Evolutionary conservation across 2,888 invertebrate species (phyloP), one percentile per base, ranked within the genome.

Genomic region (Folsomia manolachei): DNA sequence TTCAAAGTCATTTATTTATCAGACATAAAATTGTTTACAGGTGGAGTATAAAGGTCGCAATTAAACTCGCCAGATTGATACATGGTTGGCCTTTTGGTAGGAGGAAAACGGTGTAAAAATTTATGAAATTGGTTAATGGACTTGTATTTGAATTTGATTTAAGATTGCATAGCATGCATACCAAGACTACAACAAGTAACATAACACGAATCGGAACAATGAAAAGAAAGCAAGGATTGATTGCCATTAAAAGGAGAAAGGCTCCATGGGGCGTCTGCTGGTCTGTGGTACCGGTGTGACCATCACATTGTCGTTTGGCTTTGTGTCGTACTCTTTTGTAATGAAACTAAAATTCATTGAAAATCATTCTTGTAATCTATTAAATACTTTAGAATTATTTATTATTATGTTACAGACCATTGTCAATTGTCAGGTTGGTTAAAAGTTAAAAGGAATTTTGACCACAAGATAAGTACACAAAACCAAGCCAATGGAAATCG

Each of bases 191-290:
- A 39, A 39, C n/a, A n/a, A n/a, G n/a, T n/a, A n/a, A n/a, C 39
- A 39, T 39, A 39, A 39, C 7, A 39, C 7, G 14, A 19, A 60
- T 62, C 27, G 27, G 18, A 27, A 14, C 25, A n/a, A 14, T 18
- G 21, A 64, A 27, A 64, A 64, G 64, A 64, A 64, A 64, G 64
- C 64, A 64, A 64, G n/a, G 64, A 27, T 64, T 64, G 64, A 64
- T 64, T 64, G 64, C 27, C 27, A 64, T 64, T 64, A 64, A 64
- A 27, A 21, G 64, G 64, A 64, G 27, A 25, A 64, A 64, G 27
- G 21, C 64, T 24, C 27, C 27, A 21, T 64, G 21, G 26, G 64
- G 27, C 27, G 26, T 27, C 64, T 39, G 39, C n/a, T n/a, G n/a
- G n/a, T n/a, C n/a, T n/a, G n/a, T n/a, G n/a, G n/a, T n/a, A n/a